These are phyloP conservation scores for Rattus rattus DNA, from an alignment of 2,113 vertebrate species.

Conservation along the genomic window DNA sequence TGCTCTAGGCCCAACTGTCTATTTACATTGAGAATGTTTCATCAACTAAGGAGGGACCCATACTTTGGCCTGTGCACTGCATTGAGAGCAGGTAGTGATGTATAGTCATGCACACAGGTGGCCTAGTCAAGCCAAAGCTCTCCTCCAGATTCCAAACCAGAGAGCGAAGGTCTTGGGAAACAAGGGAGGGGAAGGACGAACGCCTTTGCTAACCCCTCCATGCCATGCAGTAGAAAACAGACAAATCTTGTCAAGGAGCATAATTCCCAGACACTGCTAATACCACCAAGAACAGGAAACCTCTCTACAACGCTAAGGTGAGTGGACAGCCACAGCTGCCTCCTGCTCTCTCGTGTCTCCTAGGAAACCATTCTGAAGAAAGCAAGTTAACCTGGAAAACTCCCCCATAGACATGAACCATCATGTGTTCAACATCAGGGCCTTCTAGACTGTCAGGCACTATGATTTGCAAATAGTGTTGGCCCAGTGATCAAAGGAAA, in stretches of 20 bases:
- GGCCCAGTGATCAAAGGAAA: background rate
- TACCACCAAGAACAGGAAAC: background rate
- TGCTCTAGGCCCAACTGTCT: background rate
- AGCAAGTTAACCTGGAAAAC: background rate
- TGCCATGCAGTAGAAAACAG: background rate
- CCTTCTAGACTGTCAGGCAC: background rate
- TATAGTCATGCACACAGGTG: background rate
- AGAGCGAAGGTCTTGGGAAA: background rate
- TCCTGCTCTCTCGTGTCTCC: background rate
- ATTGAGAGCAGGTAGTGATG: background rate
- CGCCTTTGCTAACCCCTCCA: background rate
- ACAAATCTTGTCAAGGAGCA: background rate
- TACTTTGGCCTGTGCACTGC: background rate
- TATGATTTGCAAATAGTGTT: constrained; percentile 44
- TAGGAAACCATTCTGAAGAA: constrained; percentile 36
- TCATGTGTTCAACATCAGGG: background rate
- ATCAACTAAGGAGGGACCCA: constrained; percentile 12
- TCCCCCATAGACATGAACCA: background rate
- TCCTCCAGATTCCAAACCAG: constrained; percentile 41
- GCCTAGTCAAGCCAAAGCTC: background rate
- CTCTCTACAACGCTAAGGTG: constrained; percentile 6
- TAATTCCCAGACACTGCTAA: background rate
- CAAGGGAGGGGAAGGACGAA: background rate
- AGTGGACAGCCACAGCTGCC: background rate
- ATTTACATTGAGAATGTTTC: background rate